Evolutionary conservation across 1,140 invertebrate genomes (phyloP), one percentile per base, ranked within the genome.

Genomic region (Drosophila carrolli): DNA sequence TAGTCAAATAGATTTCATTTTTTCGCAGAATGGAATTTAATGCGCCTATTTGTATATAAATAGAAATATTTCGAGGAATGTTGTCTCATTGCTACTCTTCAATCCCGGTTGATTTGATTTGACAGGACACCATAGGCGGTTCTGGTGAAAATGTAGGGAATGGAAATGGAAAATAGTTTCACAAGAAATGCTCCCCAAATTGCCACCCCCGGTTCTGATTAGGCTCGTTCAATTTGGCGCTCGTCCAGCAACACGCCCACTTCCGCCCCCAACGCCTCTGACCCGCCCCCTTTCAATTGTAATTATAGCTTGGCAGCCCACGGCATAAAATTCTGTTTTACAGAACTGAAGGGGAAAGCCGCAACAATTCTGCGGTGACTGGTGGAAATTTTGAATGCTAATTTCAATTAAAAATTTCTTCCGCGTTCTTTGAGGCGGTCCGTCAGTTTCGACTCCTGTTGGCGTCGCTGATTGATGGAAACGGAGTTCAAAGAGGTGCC

Each of bases 391-490:
- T 80, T 51, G 50, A 60, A 85, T 81, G 81, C 81, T 81, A 84
- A 84, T 84, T 84, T 85, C 82, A 84, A 84, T 85, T 84, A 84
- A 84, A 81, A 83, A 83, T 77, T 55, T 67, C 43, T 19, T 6
- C 11, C 35, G 37, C 67, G 47, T 58, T 38, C 75, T 16, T 43
- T 35, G 35, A 41, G 66, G 66, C 50, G 23, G 35, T n/a, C 19
- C 43, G 1, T 11, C 41, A 47, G 16, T 46, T 51, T 8, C 29
- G 40, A 14, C 16, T 11, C 32, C 7, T 27, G 37, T 14, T 27
- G n/a, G 29, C 9, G 16, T 38, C 27, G 55, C 43, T 65, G 55
- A 47, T 63, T 65, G 65, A 41, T 40, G 46, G 29, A 6, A 19
- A 1, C 32, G 44, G 51, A 75, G 70, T 70, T 80, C 77, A 80